Evolutionary conservation across 2,888 invertebrate species (phyloP), one percentile per base, ranked within the genome.

Genomic region (Microctonus aethiopoides): DNA sequence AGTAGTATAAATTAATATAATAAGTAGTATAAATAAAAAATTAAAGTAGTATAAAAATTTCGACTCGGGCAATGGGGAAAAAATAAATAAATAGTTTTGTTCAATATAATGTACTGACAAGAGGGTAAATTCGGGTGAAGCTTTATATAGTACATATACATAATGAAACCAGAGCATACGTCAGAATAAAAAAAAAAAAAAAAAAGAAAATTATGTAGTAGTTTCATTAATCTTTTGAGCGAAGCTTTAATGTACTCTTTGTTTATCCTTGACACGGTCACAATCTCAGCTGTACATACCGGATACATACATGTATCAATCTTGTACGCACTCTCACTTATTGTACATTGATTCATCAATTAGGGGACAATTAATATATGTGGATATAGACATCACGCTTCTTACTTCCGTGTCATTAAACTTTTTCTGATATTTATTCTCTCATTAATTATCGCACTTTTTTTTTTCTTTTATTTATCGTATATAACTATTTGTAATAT

Each of bases 281-380:
- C 52, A 61, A 61, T 60, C 60, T 64, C 60, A 29, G 34, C 29
- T 36, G 46, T 46, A 9, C 5, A 73, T 67, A 61, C 73, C 76
- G 75, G 74, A 77, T 78, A 72, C 73, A 69, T 71, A 67, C 67
- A 59, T 72, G 74, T 73, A 78, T 76, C 69, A 70, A 75, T 76
- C 76, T 72, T 75, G 72, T 71, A 68, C 68, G 70, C 76, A 68
- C 73, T 72, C 61, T 77, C 75, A 75, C 69, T 7, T 46, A 46
- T 46, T 46, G 16, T 46, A 46, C 16, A 77, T 74, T 75, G 73
- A 71, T 79, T 75, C 79, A 78, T 81, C 81, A 82, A 82, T 81
- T 80, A 78, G 77, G 73, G 72, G 68, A 77, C 81, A 81, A 84
- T 84, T 83, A 84, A 84, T 84, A 78, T 75, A 59, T 65, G 71